Evolutionary conservation across 2,888 invertebrate genomes (phyloP).

Genomic region (Cylindroiulus punctatus): DNA sequence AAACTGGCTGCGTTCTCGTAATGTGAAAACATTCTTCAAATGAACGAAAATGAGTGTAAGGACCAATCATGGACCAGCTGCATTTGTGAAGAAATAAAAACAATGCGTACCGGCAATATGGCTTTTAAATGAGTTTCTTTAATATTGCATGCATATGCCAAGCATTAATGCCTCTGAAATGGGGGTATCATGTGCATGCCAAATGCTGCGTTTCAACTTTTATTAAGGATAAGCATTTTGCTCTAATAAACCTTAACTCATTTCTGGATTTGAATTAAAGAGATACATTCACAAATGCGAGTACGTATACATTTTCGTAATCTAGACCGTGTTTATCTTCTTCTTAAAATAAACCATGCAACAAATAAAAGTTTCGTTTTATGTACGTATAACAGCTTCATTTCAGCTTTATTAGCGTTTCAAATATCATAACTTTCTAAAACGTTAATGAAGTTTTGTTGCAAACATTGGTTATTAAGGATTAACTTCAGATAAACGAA

Average conservation of each 20-base stretch:
- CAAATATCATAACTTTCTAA: background rate
- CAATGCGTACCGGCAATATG: background rate
- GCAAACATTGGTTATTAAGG: constrained; percentile 21
- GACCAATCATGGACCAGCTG: constrained; percentile 20
- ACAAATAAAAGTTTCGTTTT: constrained; percentile 21
- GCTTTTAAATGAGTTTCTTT: constrained; percentile 32
- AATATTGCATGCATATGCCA: constrained; percentile 20
- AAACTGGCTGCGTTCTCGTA: constrained; percentile 14
- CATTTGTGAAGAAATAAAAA: constrained; percentile 14
- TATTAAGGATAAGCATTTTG: constrained; percentile 32
- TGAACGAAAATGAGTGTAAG: constrained; percentile 32
- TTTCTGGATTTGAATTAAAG: constrained; percentile 32
- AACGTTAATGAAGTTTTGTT: constrained; percentile 32
- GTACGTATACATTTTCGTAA: background rate
- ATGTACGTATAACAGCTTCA: background rate
- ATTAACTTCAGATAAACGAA: constrained; percentile 14
- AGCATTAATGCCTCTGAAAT: constrained; percentile 15
- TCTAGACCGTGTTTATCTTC: constrained; percentile 1
- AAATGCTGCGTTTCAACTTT: constrained; percentile 14
- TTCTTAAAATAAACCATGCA: background rate
- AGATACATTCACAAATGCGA: constrained; percentile 1
- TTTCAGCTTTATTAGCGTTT: constrained; percentile 21
- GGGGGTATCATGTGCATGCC: background rate
- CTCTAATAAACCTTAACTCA: constrained; percentile 32
- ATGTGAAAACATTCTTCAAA: constrained; percentile 21